Evolutionary conservation across 1,140 invertebrate genomes (phyloP), one percentile per base, ranked within the genome.

Genomic region (Propsilocerus akamusi): DNA sequence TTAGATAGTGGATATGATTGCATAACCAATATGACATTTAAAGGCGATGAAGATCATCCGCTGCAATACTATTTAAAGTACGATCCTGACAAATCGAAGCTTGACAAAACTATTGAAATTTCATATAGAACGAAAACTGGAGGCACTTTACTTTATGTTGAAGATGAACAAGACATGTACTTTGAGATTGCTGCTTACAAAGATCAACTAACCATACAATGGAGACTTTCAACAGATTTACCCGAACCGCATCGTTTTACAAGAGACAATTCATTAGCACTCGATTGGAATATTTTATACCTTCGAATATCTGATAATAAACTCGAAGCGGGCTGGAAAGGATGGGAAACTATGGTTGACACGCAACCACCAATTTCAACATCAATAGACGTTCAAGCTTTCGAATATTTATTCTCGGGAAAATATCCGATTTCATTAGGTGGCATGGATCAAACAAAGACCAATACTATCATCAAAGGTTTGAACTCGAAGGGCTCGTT

Each of bases 1-100:
- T 72, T 96, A 5, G 79, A 86, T 52, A 78, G 83, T 54, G 93
- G 94, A 17, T 66, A 61, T 47, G 64, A 66, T 26, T 98, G 95
- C 63, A 72, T 89, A n/a, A 77, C 86, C 0, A 88, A 90, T 60
- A 80, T 80, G 6, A 89, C 88, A 6, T 88, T 93, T 57, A 77
- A 59, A 1, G 63, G 63, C 4, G 58, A 88, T 62, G 87, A 88
- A 17, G 66, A 68, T 12, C 66, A 71, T 32, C 75, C 75, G 0
- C 70, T 74, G 25, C 54, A 60, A 3, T 65, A 63, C 49, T 63
- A 60, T 50, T 60, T 55, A 41, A 23, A 53, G 3, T 55, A 61
- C 25, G 41, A 26, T 12, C 51, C 26, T 24, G 64, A 65, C 25
- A 61, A 58, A 30, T 49, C 48, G 22, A 62, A 65, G 28, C 58